phyloP scores from a whole-genome alignment of 2,888 invertebrate genomes.

The Spisula solida region DNA sequence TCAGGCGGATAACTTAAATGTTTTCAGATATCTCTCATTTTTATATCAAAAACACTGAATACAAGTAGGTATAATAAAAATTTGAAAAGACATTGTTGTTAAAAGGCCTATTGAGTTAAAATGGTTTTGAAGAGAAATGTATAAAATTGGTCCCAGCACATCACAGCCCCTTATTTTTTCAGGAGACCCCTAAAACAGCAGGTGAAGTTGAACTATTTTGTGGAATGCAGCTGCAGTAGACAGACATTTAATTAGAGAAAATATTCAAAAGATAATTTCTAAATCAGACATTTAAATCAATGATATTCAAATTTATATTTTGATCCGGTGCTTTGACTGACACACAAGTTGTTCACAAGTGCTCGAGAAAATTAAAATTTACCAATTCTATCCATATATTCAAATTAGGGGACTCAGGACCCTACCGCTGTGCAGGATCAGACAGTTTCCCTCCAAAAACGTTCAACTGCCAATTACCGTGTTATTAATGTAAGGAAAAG shows the following conservation, averaged over 20 bases:
- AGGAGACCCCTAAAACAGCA: slow-evolving; percentile 26
- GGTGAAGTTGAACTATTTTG: slow-evolving; percentile 1
- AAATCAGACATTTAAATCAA: slow-evolving; percentile 17
- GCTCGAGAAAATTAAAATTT: not conserved
- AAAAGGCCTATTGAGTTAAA: not conserved
- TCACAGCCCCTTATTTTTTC: slow-evolving; percentile 8
- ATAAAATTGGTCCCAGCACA: not conserved
- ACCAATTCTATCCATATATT: not conserved
- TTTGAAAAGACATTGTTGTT: not conserved
- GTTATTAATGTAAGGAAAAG: not conserved
- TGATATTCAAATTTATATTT: slow-evolving; percentile 11
- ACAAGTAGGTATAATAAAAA: slow-evolving; percentile 1
- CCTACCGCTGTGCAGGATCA: not conserved
- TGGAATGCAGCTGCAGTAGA: not conserved
- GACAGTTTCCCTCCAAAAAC: slow-evolving; percentile 13
- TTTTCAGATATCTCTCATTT: not conserved
- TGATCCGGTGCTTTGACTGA: not conserved
- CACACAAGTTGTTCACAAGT: not conserved
- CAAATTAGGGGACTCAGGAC: not conserved
- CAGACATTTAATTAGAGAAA: slow-evolving; percentile 6
- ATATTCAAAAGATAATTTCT: slow-evolving; percentile 22
- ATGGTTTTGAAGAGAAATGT: not conserved
- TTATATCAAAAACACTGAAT: not conserved
- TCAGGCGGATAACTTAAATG: slow-evolving; percentile 21
- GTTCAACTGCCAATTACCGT: not conserved